Percentiles rank a stretch among this genome's conserved stretches.
Evolutionary conservation across 2,888 invertebrate species (phyloP).

Genomic region (Lagria hirta): DNA sequence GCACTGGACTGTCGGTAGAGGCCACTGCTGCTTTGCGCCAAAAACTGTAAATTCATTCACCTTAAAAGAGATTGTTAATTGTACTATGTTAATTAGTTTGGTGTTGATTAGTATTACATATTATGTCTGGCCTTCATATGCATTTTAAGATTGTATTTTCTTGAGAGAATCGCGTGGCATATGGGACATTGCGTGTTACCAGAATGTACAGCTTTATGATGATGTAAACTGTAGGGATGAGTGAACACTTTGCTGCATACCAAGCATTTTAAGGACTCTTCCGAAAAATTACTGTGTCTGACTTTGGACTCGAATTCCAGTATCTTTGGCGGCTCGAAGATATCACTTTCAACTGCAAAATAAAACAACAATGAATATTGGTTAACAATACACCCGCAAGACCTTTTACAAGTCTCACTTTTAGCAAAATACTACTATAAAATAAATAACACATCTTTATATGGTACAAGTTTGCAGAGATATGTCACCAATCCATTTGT

Average conservation of each 20-base stretch:
- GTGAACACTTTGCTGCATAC: slow-evolving; percentile 22
- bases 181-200: slow-evolving; percentile 23
- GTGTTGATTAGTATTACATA: slow-evolving; percentile 10
- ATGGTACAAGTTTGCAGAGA: slow-evolving; percentile 12
- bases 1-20: slow-evolving; percentile 35
- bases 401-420: slow-evolving; percentile 19
- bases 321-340: slow-evolving; percentile 2
- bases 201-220: slow-evolving; percentile 25
- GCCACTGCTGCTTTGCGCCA: too few relatives aligned
- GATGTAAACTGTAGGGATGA: slow-evolving; percentile 27
- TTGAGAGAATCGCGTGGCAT: slow-evolving; percentile 19
- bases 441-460: neutral
- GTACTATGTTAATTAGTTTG: too few relatives aligned
- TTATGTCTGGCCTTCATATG: slow-evolving; percentile 25
- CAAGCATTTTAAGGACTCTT: slow-evolving; percentile 17
- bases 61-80: too few relatives aligned
- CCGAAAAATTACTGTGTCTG: slow-evolving; percentile 17
- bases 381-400: slow-evolving; percentile 17
- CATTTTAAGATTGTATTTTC: slow-evolving; percentile 26
- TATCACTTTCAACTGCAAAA: slow-evolving; percentile 18
- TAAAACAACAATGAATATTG: slow-evolving; percentile 15
- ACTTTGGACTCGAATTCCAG: slow-evolving; percentile 12
- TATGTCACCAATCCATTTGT: slow-evolving; percentile 13
- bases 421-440: neutral
- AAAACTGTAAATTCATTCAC: too few relatives aligned